phyloP scores from a whole-genome alignment of 92 coral and sea anemone species.

The Porites cylindrica region DNA sequence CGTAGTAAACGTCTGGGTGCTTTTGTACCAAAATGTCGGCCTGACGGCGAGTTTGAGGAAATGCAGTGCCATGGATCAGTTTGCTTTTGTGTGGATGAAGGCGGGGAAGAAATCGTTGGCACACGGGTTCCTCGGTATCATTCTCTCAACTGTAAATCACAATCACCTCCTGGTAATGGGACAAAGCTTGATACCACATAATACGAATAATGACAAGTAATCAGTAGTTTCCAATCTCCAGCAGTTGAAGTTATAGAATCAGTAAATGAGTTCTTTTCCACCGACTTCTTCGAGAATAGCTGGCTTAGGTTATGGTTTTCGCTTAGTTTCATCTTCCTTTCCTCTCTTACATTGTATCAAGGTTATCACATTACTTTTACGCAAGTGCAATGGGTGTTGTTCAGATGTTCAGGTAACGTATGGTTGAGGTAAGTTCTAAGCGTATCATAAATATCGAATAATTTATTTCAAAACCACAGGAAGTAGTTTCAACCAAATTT shows the following conservation, averaged over 20 bases:
- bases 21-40: conserved; percentile 76
- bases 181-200: too few species aligned
- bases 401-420: too few species aligned
- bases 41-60: conserved; percentile 71
- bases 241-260: too few species aligned
- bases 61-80: conserved; percentile 78
- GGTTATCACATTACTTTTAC: too few species aligned
- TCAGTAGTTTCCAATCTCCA: background rate
- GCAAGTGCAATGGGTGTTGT: too few species aligned
- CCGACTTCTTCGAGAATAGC: too few species aligned
- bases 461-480: background rate
- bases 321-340: too few species aligned
- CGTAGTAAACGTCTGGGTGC: conserved; percentile 59
- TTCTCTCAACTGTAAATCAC: conserved; percentile 22
- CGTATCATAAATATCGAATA: background rate
- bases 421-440: too few species aligned
- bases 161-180: background rate
- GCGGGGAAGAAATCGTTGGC: conserved; percentile 75
- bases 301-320: too few species aligned
- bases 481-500: background rate
- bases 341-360: too few species aligned
- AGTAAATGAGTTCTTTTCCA: too few species aligned
- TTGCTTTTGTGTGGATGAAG: conserved; percentile 86
- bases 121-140: conserved; percentile 63
- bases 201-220: background rate